Evolutionary conservation across 2,888 invertebrate species (phyloP).

Genomic region (Ormyrus thymus): DNA sequence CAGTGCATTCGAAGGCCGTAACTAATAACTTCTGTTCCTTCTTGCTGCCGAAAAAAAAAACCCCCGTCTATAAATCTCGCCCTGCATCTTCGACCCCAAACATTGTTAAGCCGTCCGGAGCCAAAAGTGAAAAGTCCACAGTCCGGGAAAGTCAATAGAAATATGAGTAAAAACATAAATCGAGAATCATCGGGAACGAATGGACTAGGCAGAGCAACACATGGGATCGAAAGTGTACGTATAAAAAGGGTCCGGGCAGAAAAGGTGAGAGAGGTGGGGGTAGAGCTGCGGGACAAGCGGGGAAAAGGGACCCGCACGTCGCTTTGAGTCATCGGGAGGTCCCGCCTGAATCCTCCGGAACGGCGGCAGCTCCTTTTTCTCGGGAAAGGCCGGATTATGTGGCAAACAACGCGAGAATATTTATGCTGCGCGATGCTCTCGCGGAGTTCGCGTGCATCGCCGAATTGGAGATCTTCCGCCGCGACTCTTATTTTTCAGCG

Average conservation of each 20-base stretch:
- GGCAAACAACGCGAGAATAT: slow-evolving; percentile 32
- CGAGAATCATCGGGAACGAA: slow-evolving; percentile 35
- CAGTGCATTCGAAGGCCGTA: neutral
- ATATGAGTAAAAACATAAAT: slow-evolving; percentile 51
- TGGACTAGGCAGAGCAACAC: slow-evolving; percentile 29
- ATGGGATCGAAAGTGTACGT: neutral
- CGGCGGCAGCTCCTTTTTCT: neutral
- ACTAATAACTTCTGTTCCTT: neutral
- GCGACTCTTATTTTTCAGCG: slow-evolving; percentile 38
- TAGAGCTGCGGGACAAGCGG: neutral
- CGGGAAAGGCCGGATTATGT: neutral
- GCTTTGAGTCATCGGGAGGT: slow-evolving; percentile 11
- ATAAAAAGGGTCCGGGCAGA: slow-evolving; percentile 1
- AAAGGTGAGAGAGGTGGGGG: slow-evolving; percentile 10
- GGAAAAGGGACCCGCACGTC: slow-evolving; percentile 7
- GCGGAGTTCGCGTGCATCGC: neutral
- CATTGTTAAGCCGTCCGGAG: slow-evolving; percentile 35
- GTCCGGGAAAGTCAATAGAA: slow-evolving; percentile 34
- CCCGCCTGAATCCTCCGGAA: neutral
- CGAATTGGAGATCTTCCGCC: neutral
- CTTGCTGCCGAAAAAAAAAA: neutral
- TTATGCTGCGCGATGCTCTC: slow-evolving; percentile 28
- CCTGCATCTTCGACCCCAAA: slow-evolving; percentile 1
- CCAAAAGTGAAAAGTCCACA: slow-evolving; percentile 26
- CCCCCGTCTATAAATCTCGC: slow-evolving; percentile 41